Evolutionary conservation across 2,113 vertebrate genomes (phyloP).

Genomic region (Hylia prasina): DNA sequence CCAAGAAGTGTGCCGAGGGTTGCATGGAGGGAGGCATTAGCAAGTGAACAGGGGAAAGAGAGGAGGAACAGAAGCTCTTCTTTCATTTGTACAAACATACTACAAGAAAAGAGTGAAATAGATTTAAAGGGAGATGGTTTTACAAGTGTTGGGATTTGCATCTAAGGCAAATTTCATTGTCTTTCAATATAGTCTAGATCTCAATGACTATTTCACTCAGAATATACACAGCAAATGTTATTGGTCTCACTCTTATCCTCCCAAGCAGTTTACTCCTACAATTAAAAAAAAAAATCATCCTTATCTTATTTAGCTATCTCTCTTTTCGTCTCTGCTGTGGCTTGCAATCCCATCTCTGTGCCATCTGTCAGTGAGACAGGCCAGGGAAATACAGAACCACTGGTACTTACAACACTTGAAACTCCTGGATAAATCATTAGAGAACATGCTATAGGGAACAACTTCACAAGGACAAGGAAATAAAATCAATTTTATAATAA

Average conservation of each 20-base stretch:
- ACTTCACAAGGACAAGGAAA: not conserved
- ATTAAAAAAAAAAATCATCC: not conserved
- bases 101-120: not conserved
- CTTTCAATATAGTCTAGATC: not conserved
- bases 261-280: not conserved
- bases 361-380: conserved; percentile 28
- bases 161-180: not conserved
- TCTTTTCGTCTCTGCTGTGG: not conserved
- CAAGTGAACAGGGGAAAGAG: not conserved
- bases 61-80: not conserved
- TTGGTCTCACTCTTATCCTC: not conserved
- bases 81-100: not conserved
- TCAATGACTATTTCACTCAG: not conserved
- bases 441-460: conserved; percentile 12
- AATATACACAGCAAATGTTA: not conserved
- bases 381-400: conserved; percentile 29
- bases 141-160: not conserved
- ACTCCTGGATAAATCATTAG: conserved; percentile 39
- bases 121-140: not conserved
- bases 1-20: not conserved
- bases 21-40: not conserved
- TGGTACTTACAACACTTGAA: conserved; percentile 13
- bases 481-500: conserved; percentile 35
- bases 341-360: not conserved
- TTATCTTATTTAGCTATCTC: not conserved